Evolutionary conservation across 2,797 vertebrate genomes (phyloP).

Genomic region (Chelidonichthys spinosus): DNA sequence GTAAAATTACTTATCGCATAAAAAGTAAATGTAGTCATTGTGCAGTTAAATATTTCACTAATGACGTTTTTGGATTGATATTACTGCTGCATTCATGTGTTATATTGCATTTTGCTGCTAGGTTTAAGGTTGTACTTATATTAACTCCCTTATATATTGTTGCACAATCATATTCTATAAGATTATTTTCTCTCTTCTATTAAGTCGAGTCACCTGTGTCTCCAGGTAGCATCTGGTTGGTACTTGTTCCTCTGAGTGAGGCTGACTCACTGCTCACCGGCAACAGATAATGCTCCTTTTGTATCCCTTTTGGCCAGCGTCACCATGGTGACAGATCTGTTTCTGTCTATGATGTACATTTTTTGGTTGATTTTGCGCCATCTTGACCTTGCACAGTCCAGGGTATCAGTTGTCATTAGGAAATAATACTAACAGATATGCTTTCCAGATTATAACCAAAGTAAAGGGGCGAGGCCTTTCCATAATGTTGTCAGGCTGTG

Average conservation of each 20-base stretch:
- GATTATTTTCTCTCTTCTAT: not conserved
- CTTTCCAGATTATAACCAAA: no score
- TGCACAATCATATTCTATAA: no score
- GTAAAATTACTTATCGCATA: no score
- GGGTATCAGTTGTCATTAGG: not conserved
- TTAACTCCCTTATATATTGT: no score
- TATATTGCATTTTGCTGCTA: no score
- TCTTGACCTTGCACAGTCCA: not conserved
- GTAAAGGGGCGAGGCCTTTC: no score
- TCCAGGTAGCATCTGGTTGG: not conserved
- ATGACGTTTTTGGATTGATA: no score
- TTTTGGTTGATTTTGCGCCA: not conserved
- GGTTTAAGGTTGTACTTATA: no score
- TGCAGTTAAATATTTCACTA: no score
- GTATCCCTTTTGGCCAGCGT: conserved; percentile 59
- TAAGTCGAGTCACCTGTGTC: not conserved
- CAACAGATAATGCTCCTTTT: conserved; percentile 60
- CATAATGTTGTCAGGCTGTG: no score
- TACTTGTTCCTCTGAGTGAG: conserved; percentile 15
- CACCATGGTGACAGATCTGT: conserved; percentile 76
- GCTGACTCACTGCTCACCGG: conserved; percentile 41
- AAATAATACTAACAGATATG: not conserved
- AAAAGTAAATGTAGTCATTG: no score
- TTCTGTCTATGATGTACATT: not conserved
- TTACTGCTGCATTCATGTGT: no score